Evolutionary conservation across 2,888 invertebrate species (phyloP), one percentile per base, ranked within the genome.

Genomic region (Melinopterus prodromus): DNA sequence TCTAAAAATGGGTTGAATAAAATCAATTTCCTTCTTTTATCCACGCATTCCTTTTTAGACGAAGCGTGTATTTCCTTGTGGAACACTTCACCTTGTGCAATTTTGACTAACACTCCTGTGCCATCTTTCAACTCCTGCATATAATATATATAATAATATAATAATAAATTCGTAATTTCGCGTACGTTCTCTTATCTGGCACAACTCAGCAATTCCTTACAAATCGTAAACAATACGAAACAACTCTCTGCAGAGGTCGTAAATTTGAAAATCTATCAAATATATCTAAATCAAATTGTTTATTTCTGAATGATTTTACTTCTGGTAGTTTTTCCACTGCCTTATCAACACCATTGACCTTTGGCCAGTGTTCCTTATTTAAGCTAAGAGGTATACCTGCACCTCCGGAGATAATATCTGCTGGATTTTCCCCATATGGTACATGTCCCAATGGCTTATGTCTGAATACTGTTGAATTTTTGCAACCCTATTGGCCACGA

Each of bases 401-500:
- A 12, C 76, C 76, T n/a, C 76, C 14, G 6, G 36, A 36, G 36
- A 76, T 76, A 12, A 76, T n/a, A 16, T 76, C 76, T 12, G 76
- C 37, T 16, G 76, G 76, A 76, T 76, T 76, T 0, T 76, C 36
- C 36, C 36, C 15, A 9, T 37, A 16, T 9, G 36, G 4, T 36
- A 76, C 26, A 36, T 76, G 76, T 76, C n/a, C 37, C 76, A 76
- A 16, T 16, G 71, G 53, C 5, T 53, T 53, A 53, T 53, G 12
- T 12, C 71, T 26, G 12, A 12, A 26, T 16, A 4, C 16, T 16
- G 3, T 80, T 85, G 84, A 69, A 85, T 84, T 79, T 85, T 81
- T 12, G 83, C 53, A 2, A 84, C 83, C 35, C 86, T 70, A 80
- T 86, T 85, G 6, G 82, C 83, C 0, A 86, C 85, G 79, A 85